phyloP scores from a whole-genome alignment of 1,140 invertebrate species.

The Berghia stephanieae region DNA sequence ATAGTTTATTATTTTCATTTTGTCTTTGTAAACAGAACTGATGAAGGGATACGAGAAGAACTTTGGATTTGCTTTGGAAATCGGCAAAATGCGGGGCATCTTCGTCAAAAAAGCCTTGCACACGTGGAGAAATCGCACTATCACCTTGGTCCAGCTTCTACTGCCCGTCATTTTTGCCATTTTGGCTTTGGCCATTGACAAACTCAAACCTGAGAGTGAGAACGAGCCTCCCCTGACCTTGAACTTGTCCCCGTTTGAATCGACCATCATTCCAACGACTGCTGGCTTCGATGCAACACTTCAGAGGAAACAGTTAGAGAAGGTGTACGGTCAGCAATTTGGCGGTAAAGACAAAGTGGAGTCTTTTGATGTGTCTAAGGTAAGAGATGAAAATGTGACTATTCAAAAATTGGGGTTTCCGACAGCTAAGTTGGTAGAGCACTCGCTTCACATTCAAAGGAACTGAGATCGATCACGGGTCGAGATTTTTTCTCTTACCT shows the following conservation, averaged over 20 bases:
- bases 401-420: too few species aligned
- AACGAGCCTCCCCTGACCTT: conserved; percentile 53
- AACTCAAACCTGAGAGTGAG: conserved; percentile 52
- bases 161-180: conserved; percentile 61
- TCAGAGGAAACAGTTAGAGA: conserved; percentile 13
- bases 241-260: conserved; percentile 29
- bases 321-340: not conserved
- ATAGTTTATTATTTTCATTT: not conserved
- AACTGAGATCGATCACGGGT: too few species aligned
- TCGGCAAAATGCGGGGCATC: conserved; percentile 53
- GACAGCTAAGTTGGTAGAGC: too few species aligned
- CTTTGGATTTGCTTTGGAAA: conserved; percentile 4
- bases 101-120: conserved; percentile 62
- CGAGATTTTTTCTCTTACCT: too few species aligned
- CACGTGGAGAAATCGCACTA: conserved; percentile 51
- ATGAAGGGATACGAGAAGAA: conserved; percentile 22
- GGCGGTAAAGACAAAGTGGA: not conserved
- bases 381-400: too few species aligned
- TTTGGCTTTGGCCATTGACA: conserved; percentile 55
- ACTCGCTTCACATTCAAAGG: too few species aligned
- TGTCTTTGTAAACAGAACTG: conserved; percentile 3
- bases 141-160: conserved; percentile 53
- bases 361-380: not conserved
- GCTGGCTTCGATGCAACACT: not conserved
- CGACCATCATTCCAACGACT: not conserved